phyloP scores from a whole-genome alignment of 2,888 invertebrate genomes.

The Itoplectis maculator region DNA sequence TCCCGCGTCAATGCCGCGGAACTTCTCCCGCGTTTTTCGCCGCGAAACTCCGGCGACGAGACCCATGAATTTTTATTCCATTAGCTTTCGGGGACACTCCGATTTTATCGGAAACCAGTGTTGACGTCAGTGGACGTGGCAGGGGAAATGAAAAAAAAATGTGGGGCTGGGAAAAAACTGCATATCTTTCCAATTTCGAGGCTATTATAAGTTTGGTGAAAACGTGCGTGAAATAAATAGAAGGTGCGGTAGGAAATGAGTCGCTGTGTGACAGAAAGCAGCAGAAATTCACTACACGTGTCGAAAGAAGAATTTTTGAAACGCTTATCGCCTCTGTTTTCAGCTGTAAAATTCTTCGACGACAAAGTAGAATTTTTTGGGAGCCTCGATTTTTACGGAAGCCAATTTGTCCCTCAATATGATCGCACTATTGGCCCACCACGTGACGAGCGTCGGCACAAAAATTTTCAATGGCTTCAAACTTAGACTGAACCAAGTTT shows the following conservation, averaged over 20 bases:
- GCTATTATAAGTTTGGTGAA: neutral
- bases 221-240: neutral
- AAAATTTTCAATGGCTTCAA: neutral
- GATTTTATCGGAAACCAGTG: neutral
- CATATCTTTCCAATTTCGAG: neutral
- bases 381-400: too few relatives aligned
- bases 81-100: neutral
- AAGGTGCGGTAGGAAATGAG: too few relatives aligned
- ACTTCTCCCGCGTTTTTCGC: neutral
- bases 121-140: neutral
- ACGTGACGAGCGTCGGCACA: too few relatives aligned
- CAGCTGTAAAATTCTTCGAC: too few relatives aligned
- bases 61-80: neutral
- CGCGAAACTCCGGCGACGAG: neutral
- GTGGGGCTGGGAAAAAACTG: neutral
- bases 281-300: neutral
- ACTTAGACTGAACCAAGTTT: neutral
- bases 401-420: too few relatives aligned
- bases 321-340: too few relatives aligned
- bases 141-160: neutral
- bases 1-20: neutral
- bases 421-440: too few relatives aligned
- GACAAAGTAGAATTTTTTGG: too few relatives aligned
- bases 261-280: slow-evolving; percentile 20
- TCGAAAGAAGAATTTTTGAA: too few relatives aligned